Conservation (phyloP, 2,888 invertebrate species). For the Ferrisia virgata region DNA sequence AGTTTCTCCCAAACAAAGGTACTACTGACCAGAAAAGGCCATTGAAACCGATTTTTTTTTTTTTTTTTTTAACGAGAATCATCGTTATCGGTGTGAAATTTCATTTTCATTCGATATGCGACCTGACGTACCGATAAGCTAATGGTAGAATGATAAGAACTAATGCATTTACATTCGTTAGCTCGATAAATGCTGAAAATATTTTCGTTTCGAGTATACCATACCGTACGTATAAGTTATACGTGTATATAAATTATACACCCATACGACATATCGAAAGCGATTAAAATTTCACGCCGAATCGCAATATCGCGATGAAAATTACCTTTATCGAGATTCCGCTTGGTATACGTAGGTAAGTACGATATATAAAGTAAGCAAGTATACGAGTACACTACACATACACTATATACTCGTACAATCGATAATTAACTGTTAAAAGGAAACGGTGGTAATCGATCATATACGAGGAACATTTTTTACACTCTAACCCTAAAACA, state of each 20-base stretch:
- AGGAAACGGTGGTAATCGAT: not conserved
- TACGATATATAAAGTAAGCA: too few species aligned
- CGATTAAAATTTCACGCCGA: not conserved
- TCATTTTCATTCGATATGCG: too few species aligned
- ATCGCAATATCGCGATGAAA: not conserved
- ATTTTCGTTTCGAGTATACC: not conserved
- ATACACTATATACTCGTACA: too few species aligned
- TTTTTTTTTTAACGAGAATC: too few species aligned
- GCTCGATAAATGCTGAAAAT: not conserved
- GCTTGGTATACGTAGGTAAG: too few species aligned
- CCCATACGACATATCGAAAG: not conserved
- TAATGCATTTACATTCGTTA: too few species aligned
- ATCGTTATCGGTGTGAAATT: too few species aligned
- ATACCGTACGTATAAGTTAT: not conserved
- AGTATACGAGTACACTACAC: too few species aligned
- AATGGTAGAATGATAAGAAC: too few species aligned
- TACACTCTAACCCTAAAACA: not conserved
- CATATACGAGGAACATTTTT: not conserved
- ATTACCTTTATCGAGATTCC: not conserved
- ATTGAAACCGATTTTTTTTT: too few species aligned
- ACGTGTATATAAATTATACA: not conserved
- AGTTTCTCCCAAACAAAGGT: not conserved
- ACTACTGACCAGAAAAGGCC: too few species aligned
- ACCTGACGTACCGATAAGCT: too few species aligned
- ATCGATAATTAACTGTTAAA: not conserved